Conservation (phyloP, 2,888 invertebrate species). For the Tipula lateralis region DNA sequence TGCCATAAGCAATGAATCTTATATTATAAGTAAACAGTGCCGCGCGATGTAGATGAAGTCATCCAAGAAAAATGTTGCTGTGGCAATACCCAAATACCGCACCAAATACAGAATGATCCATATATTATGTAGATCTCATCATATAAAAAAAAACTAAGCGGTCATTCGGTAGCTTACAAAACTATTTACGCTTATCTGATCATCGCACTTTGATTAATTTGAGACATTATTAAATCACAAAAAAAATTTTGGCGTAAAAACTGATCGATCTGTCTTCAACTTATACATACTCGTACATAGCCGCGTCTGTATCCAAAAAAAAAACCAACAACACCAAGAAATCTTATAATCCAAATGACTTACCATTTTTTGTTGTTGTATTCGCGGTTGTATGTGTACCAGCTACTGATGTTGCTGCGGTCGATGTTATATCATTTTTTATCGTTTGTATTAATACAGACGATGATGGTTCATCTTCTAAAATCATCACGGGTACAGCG, state of each 20-base stretch:
- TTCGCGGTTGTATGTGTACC: not conserved
- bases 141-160: not conserved
- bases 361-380: constrained; percentile 28
- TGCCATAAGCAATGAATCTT: not conserved
- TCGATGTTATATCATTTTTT: constrained; percentile 8
- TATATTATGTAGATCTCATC: not conserved
- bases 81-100: no score
- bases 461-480: constrained; percentile 63
- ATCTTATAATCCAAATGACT: not conserved
- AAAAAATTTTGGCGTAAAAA: not conserved
- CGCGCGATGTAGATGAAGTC: not conserved
- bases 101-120: not conserved
- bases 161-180: not conserved
- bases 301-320: not conserved
- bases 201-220: not conserved
- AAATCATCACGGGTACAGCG: constrained; percentile 70
- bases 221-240: not conserved
- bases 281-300: not conserved
- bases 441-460: not conserved
- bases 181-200: not conserved
- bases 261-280: not conserved
- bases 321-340: not conserved
- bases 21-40: not conserved
- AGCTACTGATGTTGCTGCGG: constrained; percentile 39
- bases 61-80: not conserved